Percentiles rank a stretch among this genome's conserved stretches.
These are phyloP conservation scores for Arenicola marina DNA, from an alignment of 2,888 invertebrate genomes.

Conservation along the genomic window DNA sequence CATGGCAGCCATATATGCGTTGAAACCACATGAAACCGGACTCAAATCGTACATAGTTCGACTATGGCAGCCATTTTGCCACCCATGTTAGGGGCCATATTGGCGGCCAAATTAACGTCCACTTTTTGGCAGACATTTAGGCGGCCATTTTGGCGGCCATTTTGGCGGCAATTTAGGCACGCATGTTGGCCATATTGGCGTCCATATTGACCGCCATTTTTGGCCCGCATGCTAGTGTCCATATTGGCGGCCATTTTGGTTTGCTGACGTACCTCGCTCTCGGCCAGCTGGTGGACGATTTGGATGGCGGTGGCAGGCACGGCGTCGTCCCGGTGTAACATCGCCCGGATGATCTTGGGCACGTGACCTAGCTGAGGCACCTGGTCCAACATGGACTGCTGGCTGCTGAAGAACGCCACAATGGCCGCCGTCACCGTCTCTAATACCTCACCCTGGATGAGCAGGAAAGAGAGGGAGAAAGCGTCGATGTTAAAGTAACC, in stretches of 20 bases:
- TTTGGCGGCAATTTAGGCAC: no score
- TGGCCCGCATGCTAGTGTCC: no score
- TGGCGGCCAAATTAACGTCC: not conserved
- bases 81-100: no score
- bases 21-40: no score
- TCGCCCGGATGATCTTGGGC: constrained; percentile 64
- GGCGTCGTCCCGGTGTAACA: constrained; percentile 68
- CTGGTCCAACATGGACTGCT: constrained; percentile 82
- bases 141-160: no score
- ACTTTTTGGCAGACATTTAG: not conserved
- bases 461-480: not conserved
- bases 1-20: no score
- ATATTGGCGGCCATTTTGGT: no score
- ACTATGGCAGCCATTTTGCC: no score
- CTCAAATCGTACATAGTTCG: no score
- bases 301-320: constrained; percentile 81
- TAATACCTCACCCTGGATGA: constrained; percentile 50
- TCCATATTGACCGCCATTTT: no score
- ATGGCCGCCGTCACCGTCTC: constrained; percentile 76
- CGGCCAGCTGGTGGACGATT: constrained; percentile 83
- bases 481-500: no score
- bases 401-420: constrained; percentile 80
- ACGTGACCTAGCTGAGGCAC: constrained; percentile 64
- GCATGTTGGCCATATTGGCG: no score
- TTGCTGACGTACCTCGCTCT: constrained; percentile 74